phyloP scores from a whole-genome alignment of 2,888 invertebrate genomes.

The Trissoscelio sp. region DNA sequence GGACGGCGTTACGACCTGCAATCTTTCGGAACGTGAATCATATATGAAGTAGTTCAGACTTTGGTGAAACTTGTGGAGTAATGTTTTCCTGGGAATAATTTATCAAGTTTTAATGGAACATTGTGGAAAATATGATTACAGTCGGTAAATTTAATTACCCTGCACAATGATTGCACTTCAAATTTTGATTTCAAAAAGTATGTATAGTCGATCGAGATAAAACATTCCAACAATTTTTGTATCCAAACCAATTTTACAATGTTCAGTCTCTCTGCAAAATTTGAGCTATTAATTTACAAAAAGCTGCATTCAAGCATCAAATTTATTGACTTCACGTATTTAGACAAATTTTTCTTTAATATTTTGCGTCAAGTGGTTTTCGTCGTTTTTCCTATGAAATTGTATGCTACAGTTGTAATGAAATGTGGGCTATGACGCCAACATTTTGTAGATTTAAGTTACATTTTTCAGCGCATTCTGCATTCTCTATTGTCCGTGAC shows the following conservation, averaged over 20 bases:
- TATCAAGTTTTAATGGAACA: background rate
- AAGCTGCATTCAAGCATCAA: background rate
- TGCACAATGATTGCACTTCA: background rate
- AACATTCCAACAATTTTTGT: no score
- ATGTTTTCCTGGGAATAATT: conserved; percentile 2
- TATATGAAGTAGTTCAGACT: conserved; percentile 2
- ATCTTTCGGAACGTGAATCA: conserved; percentile 10
- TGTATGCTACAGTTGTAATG: background rate
- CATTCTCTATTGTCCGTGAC: conserved; percentile 4
- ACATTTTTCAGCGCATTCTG: conserved; percentile 7
- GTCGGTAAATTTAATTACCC: no score
- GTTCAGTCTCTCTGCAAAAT: no score
- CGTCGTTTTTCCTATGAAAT: background rate
- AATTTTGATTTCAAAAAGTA: no score
- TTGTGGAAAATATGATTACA: background rate
- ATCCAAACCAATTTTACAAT: no score
- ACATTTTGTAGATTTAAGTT: conserved; percentile 19
- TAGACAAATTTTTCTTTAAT: conserved; percentile 1
- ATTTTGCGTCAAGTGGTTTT: conserved; percentile 14
- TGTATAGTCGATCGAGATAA: no score
- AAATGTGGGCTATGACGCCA: conserved; percentile 6
- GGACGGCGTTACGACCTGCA: conserved; percentile 8
- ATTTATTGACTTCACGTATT: background rate
- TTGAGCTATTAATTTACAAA: background rate
- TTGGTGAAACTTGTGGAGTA: conserved; percentile 6